Conservation (phyloP, 92 coral and sea anemone genomes). For the Epizoanthus illoricatus region DNA sequence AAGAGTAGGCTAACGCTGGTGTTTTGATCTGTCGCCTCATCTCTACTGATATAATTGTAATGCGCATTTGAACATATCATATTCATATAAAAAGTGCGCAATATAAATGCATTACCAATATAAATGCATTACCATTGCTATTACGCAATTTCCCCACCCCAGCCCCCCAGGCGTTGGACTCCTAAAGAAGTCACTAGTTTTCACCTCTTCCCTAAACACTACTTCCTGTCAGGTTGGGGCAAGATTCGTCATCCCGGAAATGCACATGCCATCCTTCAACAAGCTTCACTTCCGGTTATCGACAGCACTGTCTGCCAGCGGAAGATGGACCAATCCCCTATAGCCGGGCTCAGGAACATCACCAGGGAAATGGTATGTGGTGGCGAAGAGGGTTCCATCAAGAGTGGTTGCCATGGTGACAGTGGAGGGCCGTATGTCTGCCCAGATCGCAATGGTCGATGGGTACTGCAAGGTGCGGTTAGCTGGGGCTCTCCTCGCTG, state of each 20-base stretch:
- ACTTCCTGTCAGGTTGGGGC: constrained; percentile 44
- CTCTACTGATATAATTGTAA: too few species aligned
- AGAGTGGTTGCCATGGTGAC: constrained; percentile 82
- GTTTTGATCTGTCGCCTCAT: too few species aligned
- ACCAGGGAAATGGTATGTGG: constrained; percentile 70
- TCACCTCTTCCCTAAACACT: too few species aligned
- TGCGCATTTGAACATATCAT: too few species aligned
- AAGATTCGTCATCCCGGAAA: constrained; percentile 43
- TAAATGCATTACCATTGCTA: too few species aligned
- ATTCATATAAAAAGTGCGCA: too few species aligned
- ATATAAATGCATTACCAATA: too few species aligned
- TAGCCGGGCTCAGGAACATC: background rate
- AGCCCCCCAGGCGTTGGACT: too few species aligned
- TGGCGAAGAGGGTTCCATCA: constrained; percentile 60
- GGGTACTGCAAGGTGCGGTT: constrained; percentile 51
- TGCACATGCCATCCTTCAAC: constrained; percentile 32
- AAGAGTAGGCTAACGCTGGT: too few species aligned
- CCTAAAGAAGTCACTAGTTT: too few species aligned
- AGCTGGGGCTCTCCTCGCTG: constrained; percentile 59
- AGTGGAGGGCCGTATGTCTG: constrained; percentile 78
- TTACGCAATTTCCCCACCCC: too few species aligned
- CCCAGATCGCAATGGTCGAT: constrained; percentile 27
- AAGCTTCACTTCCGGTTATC: constrained; percentile 44
- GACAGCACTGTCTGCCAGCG: constrained; percentile 28
- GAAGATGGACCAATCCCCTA: constrained; percentile 40